phyloP scores from a whole-genome alignment of 1,140 invertebrate genomes.

The Cydia strobilella region DNA sequence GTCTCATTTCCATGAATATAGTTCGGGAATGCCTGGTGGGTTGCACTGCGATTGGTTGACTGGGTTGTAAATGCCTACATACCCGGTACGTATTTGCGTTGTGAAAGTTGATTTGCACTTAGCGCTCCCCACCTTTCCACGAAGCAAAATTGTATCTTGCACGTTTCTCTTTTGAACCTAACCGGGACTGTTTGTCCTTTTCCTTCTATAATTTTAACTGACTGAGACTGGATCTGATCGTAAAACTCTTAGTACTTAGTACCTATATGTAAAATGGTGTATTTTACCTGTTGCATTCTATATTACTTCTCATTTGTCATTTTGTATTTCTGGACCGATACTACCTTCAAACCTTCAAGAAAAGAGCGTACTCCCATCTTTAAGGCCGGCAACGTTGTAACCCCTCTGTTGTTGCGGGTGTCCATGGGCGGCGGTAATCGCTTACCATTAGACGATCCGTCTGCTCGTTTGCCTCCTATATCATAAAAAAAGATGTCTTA shows the following conservation, averaged over 20 bases:
- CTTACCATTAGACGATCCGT: too few species aligned
- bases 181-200: conserved; percentile 2
- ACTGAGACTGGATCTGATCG: not conserved
- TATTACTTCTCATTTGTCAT: too few species aligned
- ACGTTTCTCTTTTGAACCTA: conserved; percentile 59
- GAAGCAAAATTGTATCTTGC: conserved; percentile 45
- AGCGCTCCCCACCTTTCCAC: conserved; percentile 40
- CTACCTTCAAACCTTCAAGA: too few species aligned
- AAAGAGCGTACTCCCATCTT: too few species aligned
- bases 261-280: too few species aligned
- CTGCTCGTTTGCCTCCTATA: too few species aligned
- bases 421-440: too few species aligned
- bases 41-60: conserved; percentile 46
- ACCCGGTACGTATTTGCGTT: conserved; percentile 43
- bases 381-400: too few species aligned
- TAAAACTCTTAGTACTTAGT: too few species aligned
- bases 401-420: too few species aligned
- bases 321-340: too few species aligned
- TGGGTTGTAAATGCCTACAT: conserved; percentile 37
- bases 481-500: too few species aligned
- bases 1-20: conserved; percentile 47
- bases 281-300: not conserved
- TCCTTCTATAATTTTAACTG: not conserved
- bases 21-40: conserved; percentile 41
- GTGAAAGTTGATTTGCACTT: conserved; percentile 71